These are phyloP conservation scores for Caranx melampygus DNA, from an alignment of 2,113 vertebrate genomes.

Conservation along the genomic window DNA sequence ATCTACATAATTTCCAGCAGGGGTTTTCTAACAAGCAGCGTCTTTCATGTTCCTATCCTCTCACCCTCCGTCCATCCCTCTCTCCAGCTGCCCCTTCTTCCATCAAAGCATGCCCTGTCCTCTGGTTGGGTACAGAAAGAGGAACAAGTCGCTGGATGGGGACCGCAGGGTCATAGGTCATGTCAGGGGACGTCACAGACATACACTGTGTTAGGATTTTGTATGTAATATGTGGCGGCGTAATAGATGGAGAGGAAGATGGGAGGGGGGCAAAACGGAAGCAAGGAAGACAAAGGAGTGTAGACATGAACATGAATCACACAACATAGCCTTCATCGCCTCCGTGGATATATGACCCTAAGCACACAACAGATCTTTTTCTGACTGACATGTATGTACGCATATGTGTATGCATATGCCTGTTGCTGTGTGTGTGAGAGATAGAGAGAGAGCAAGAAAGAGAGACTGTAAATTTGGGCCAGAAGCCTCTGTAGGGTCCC, in stretches of 20 bases:
- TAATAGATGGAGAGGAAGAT: slow-evolving; percentile 52
- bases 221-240: slow-evolving; percentile 36
- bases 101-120: slow-evolving; percentile 83
- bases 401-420: slow-evolving; percentile 4
- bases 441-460: not conserved
- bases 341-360: slow-evolving; percentile 49
- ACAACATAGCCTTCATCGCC: slow-evolving; percentile 48
- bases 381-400: slow-evolving; percentile 21
- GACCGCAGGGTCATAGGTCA: slow-evolving; percentile 70
- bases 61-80: slow-evolving; percentile 47
- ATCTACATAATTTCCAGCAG: slow-evolving; percentile 86
- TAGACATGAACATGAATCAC: slow-evolving; percentile 50
- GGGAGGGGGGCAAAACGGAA: slow-evolving; percentile 36
- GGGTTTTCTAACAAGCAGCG: slow-evolving; percentile 77
- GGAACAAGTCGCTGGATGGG: slow-evolving; percentile 77
- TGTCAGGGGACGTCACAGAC: slow-evolving; percentile 61
- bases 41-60: slow-evolving; percentile 76
- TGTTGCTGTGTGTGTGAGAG: slow-evolving; percentile 20
- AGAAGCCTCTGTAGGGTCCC: slow-evolving; percentile 40
- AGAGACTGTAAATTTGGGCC: slow-evolving; percentile 22
- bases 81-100: slow-evolving; percentile 73
- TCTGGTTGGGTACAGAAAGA: slow-evolving; percentile 65
- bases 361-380: slow-evolving; percentile 37
- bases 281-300: slow-evolving; percentile 48
- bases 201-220: slow-evolving; percentile 62